phyloP scores from a whole-genome alignment of 2,888 invertebrate genomes.

The Aphodius granarius region DNA sequence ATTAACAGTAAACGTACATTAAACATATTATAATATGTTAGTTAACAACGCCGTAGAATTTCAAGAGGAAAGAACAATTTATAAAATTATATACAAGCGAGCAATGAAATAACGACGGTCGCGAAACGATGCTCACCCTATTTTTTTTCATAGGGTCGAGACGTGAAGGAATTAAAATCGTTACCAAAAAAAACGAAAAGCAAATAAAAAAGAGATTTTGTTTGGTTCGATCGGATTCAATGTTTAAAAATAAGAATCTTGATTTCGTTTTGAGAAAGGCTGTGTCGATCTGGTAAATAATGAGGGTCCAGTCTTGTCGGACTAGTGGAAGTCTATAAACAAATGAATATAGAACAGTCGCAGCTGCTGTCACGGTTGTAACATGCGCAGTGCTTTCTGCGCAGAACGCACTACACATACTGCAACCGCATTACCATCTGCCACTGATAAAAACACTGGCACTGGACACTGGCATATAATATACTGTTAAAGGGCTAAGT shows the following conservation, averaged over 20 bases:
- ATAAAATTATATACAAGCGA: conserved; percentile 17
- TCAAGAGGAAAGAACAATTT: conserved; percentile 15
- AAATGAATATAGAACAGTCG: conserved; percentile 24
- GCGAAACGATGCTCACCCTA: conserved; percentile 26
- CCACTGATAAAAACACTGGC: conserved; percentile 52
- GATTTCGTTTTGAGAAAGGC: conserved; percentile 47
- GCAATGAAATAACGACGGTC: conserved; percentile 22
- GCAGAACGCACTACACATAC: too few relatives aligned
- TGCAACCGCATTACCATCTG: too few relatives aligned
- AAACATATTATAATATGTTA: conserved; percentile 39
- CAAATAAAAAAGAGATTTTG: conserved; percentile 27
- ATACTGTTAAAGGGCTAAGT: conserved; percentile 36
- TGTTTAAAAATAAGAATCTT: conserved; percentile 38
- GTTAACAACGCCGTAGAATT: conserved; percentile 45
- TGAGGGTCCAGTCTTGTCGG: conserved; percentile 50
- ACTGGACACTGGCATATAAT: conserved; percentile 53
- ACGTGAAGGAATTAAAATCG: conserved; percentile 27
- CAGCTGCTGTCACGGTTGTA: too few relatives aligned
- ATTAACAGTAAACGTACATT: conserved; percentile 32
- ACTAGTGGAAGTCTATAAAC: conserved; percentile 41
- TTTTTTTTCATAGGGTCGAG: background rate
- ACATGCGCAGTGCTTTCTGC: too few relatives aligned
- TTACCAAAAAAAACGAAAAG: background rate
- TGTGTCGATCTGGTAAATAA: conserved; percentile 43
- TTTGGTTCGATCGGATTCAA: conserved; percentile 44